Percentiles rank a stretch among this genome's conserved stretches.
Conservation (phyloP, 2,113 vertebrate species). For the Passerina amoena region DNA sequence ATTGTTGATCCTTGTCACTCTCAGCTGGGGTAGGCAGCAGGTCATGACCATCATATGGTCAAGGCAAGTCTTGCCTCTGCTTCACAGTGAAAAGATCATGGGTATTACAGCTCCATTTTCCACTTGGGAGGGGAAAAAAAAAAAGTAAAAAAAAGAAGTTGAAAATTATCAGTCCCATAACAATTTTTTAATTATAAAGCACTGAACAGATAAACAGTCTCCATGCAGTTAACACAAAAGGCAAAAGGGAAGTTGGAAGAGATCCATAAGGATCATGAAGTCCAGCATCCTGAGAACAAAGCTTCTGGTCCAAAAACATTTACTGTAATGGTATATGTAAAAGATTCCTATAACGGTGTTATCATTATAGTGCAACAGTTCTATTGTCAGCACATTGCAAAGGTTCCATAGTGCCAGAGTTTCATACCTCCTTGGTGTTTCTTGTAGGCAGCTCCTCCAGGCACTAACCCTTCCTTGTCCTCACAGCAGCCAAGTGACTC, state of each 20-base stretch:
- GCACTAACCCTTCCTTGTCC: too few relatives aligned
- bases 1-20: neutral
- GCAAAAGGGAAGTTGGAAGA: neutral
- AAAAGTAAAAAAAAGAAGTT: neutral
- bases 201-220: neutral
- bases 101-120: neutral
- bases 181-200: neutral
- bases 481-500: too few relatives aligned
- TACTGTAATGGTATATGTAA: neutral
- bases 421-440: too few relatives aligned
- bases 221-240: neutral
- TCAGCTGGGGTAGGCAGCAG: neutral
- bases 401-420: too few relatives aligned
- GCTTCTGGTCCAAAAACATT: neutral
- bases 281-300: neutral
- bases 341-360: too few relatives aligned
- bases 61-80: neutral
- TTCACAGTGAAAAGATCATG: rapidly evolving
- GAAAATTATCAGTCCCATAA: neutral
- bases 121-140: neutral
- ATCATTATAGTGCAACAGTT: too few relatives aligned
- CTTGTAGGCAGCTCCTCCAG: too few relatives aligned
- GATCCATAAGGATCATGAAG: neutral
- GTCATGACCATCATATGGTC: rapidly evolving
- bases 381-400: too few relatives aligned